These are phyloP conservation scores for Zaprionus ghesquierei DNA, from an alignment of 1,140 invertebrate genomes.

Conservation along the genomic window DNA sequence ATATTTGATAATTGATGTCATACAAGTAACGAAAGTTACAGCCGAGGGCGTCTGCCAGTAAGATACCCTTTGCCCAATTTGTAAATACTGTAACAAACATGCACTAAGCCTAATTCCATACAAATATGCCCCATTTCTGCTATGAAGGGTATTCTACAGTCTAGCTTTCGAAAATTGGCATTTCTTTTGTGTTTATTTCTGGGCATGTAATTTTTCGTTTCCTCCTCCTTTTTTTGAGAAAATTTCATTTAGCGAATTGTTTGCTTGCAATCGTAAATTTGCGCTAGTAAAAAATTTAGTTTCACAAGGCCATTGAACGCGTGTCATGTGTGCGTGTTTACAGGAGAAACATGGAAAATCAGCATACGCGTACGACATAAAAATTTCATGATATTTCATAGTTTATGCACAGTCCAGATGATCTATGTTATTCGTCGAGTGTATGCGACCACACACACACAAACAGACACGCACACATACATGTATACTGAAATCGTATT, in stretches of 20 bases:
- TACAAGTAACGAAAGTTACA: too few species aligned
- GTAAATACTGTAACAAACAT: too few species aligned
- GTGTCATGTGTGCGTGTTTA: slow-evolving; percentile 72
- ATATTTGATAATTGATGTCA: too few species aligned
- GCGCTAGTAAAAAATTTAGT: slow-evolving; percentile 52
- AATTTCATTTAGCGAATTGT: slow-evolving; percentile 77
- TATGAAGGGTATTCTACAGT: background rate
- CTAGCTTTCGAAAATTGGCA: background rate
- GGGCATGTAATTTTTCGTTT: background rate
- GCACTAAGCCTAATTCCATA: background rate
- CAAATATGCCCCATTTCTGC: background rate
- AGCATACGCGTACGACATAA: slow-evolving; percentile 54
- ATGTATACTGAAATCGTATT: slow-evolving; percentile 27
- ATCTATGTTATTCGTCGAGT: slow-evolving; percentile 57
- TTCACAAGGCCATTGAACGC: slow-evolving; percentile 53
- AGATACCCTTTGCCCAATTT: too few species aligned
- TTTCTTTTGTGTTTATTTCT: background rate
- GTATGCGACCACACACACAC: background rate
- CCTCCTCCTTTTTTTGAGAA: slow-evolving; percentile 4
- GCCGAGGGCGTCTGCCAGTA: too few species aligned
- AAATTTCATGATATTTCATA: slow-evolving; percentile 76
- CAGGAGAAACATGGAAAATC: slow-evolving; percentile 66
- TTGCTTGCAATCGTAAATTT: slow-evolving; percentile 70
- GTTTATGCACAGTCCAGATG: slow-evolving; percentile 68
- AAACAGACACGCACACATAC: background rate